Conservation (phyloP, 1,140 invertebrate species). For the Panulirus ornatus region DNA sequence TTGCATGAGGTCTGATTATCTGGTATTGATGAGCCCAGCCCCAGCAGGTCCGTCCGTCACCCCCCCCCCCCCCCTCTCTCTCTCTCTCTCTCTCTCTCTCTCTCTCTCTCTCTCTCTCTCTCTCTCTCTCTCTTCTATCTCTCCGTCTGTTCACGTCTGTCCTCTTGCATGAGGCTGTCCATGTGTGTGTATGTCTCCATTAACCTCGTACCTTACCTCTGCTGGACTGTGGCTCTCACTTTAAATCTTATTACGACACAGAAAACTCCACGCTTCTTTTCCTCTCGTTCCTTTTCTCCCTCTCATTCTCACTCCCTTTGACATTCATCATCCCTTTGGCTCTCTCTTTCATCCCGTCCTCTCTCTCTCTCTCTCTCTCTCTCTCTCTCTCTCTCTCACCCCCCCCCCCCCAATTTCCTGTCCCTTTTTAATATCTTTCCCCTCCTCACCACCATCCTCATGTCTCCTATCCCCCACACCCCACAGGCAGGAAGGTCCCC, state of each 20-base stretch:
- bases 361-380: neutral
- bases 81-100: neutral
- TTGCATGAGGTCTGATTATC: constrained; percentile 57
- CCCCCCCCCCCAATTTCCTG: neutral
- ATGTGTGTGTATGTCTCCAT: too few relatives aligned
- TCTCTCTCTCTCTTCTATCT: neutral
- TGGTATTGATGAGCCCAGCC: constrained; percentile 52
- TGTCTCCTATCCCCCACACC: neutral
- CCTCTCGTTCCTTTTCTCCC: neutral
- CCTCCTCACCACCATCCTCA: neutral
- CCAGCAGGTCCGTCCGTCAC: neutral
- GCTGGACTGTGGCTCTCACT: neutral
- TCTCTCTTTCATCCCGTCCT: neutral
- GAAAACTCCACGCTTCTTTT: neutral
- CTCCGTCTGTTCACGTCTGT: constrained; percentile 4
- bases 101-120: neutral
- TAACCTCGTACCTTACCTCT: neutral
- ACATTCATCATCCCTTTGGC: neutral
- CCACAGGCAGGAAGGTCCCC: neutral
- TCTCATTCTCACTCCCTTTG: neutral
- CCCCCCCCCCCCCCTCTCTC: neutral
- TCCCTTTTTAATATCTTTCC: neutral
- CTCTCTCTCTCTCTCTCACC: neutral
- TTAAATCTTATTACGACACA: neutral
- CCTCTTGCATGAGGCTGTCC: neutral